Percentiles rank a stretch among this genome's conserved stretches.
Conservation (phyloP, 2,888 invertebrate species). For the Trichopoda pennipes region DNA sequence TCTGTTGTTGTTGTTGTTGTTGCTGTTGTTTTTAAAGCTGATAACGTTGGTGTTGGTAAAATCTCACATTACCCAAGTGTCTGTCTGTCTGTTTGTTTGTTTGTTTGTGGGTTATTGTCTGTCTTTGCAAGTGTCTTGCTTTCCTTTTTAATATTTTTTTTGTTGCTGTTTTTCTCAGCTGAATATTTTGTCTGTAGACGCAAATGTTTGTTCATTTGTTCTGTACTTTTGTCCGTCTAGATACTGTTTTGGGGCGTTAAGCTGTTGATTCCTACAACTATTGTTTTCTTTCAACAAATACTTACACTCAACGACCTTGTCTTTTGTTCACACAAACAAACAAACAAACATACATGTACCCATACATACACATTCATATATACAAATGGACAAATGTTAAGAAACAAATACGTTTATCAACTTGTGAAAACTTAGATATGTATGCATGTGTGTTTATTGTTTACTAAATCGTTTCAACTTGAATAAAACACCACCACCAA, state of each 20-base stretch:
- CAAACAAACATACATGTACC: not conserved
- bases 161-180: not conserved
- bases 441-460: not conserved
- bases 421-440: not conserved
- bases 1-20: constrained; percentile 30
- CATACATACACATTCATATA: constrained; percentile 4
- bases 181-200: constrained; percentile 7
- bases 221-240: constrained; percentile 39
- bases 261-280: constrained; percentile 79
- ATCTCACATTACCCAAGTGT: constrained; percentile 65
- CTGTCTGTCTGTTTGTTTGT: constrained; percentile 32
- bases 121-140: constrained; percentile 57
- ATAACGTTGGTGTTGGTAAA: constrained; percentile 49
- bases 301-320: constrained; percentile 70
- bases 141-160: constrained; percentile 16
- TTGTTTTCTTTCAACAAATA: constrained; percentile 78
- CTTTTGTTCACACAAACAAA: constrained; percentile 42
- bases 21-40: constrained; percentile 14
- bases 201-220: constrained; percentile 42
- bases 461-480: constrained; percentile 33
- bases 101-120: constrained; percentile 37
- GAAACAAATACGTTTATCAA: not conserved
- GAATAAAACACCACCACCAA: constrained; percentile 1
- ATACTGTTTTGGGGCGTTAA: constrained; percentile 73
- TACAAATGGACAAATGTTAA: not conserved